Evolutionary conservation across 2,113 vertebrate genomes (phyloP).

Genomic region (Sebastes fasciatus): DNA sequence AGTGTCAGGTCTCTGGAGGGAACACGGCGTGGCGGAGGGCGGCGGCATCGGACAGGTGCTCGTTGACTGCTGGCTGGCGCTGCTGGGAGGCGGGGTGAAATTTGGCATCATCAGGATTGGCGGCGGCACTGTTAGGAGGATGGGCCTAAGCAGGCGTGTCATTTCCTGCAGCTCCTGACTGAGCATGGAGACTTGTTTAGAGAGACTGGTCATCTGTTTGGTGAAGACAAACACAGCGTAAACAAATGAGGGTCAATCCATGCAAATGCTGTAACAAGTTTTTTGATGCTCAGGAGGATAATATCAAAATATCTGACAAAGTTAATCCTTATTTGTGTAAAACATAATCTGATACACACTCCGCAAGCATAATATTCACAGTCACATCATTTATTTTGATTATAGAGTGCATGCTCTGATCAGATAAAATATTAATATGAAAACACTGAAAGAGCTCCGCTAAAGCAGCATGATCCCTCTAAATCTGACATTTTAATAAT

Average conservation of each 20-base stretch:
- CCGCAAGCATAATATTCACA: background rate
- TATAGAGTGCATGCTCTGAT: background rate
- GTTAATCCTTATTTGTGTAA: background rate
- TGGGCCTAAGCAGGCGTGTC: constrained; percentile 83
- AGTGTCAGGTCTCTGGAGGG: constrained; percentile 60
- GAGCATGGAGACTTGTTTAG: constrained; percentile 85
- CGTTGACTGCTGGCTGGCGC: constrained; percentile 51
- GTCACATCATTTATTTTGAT: background rate
- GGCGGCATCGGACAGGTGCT: constrained; percentile 29
- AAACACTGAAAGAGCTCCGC: background rate
- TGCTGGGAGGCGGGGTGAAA: constrained; percentile 73
- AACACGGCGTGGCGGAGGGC: constrained; percentile 12
- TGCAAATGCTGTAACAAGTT: background rate
- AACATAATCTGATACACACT: background rate
- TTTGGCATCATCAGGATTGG: constrained; percentile 70
- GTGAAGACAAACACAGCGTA: background rate
- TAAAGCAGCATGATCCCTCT: background rate
- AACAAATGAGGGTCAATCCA: background rate
- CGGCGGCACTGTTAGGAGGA: constrained; percentile 76
- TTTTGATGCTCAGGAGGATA: background rate
- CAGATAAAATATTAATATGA: background rate
- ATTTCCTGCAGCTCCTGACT: constrained; percentile 87
- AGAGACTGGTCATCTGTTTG: constrained; percentile 84
- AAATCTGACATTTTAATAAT: background rate
- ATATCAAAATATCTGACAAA: background rate